Base-by-base conservation (phyloP, 92 coral and sea anemone genomes). In the Phenganax subtilis region DNA sequence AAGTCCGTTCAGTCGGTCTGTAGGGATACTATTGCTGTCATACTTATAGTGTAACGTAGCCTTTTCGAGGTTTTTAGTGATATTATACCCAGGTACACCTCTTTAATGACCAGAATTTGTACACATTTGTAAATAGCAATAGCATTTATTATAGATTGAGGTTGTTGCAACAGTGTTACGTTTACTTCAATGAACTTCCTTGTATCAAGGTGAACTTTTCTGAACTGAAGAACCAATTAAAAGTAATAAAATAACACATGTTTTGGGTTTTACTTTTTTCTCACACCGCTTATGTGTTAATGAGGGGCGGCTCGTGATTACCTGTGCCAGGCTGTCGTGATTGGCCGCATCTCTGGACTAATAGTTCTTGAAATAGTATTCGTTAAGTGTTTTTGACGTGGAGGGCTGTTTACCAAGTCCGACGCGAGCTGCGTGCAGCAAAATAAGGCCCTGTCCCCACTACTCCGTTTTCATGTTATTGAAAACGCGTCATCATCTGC, bases 41-140 rank as follows among this genome's bases (percentile, higher is more conserved):
- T 75, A 8, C 80, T 51, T 75, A 52, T 59, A 44, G 59, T 47
- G 54, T 62, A 47, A 51, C 57, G 20, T 16, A 63, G 63, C 74
- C 58, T 27, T 78, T 78, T 64, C 28, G 47, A 12, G 72, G 71
- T 79, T 79, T 54, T 14, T 55, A 31, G 58, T 63, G 62, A 9
- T 54, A 12, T 61, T 76, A 76, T 59, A 79, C 47, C 63, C 66
- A 44, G 66, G 31, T 76, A 30, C 8, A 57, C 53, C 47, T 29
- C 25, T 10, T 4, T 9, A 51, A 63, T 79, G 83, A 73, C 83
- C 51, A 79, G 73, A 79, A 79, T 79, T 76, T 79, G 83, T 79
- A 79, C 73, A 79, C 70, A 37, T 37, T 63, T 79, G 83, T 79
- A 79, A 79, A 79, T 79, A 79, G 73, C 16, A 76, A 54, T 79